Evolutionary conservation across 2,797 vertebrate genomes (phyloP).

Genomic region (Lerista edwardsae): DNA sequence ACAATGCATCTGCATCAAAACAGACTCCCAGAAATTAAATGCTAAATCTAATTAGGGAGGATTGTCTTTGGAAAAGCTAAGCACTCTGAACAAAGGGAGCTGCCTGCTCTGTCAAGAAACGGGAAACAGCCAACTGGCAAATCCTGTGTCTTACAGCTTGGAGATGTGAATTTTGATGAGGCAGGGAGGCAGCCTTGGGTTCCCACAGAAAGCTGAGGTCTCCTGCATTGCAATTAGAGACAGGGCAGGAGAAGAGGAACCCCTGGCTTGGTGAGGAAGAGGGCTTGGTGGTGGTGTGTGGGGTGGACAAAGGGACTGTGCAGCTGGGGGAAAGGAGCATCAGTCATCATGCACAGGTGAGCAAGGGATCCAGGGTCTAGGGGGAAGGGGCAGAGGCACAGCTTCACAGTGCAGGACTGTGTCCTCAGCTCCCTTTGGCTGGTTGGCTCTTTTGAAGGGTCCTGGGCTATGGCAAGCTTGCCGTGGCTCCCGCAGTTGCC

Average conservation of each 20-base stretch:
- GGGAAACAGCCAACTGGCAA: not conserved
- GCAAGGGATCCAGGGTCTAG: no score
- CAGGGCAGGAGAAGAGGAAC: not conserved
- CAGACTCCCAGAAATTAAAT: slow-evolving; percentile 20
- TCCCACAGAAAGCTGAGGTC: not conserved
- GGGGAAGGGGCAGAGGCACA: no score
- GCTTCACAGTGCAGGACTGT: not conserved
- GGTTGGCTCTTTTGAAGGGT: no score
- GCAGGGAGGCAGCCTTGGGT: not conserved
- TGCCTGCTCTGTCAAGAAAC: not conserved
- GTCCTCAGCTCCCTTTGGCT: no score
- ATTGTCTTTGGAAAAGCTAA: slow-evolving; percentile 7
- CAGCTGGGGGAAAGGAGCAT: not conserved
- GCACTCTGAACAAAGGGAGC: not conserved
- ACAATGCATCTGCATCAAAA: slow-evolving; percentile 4
- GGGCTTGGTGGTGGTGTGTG: no score
- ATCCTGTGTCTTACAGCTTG: not conserved
- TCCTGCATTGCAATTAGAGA: not conserved
- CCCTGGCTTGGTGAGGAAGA: no score
- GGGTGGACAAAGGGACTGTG: no score
- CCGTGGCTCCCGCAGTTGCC: not conserved
- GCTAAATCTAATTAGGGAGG: slow-evolving; percentile 6
- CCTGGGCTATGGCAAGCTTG: not conserved
- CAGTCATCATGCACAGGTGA: no score
- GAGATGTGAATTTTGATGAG: not conserved